phyloP scores from a whole-genome alignment of 2,888 invertebrate species.

The Lysandra coridon region DNA sequence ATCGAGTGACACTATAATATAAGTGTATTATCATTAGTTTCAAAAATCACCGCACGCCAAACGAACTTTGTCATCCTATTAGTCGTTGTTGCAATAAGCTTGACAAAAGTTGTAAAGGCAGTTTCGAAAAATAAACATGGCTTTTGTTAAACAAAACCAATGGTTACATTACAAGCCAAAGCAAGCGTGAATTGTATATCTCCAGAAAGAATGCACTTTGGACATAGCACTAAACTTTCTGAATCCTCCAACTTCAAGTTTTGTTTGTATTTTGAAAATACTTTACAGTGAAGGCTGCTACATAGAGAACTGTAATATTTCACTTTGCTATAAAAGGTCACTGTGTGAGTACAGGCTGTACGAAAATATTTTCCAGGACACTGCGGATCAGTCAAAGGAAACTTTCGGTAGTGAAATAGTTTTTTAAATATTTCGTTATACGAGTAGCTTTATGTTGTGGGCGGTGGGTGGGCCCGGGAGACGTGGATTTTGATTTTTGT shows the following conservation, averaged over 20 bases:
- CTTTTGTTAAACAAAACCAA: background rate
- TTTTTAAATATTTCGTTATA: slow-evolving; percentile 64
- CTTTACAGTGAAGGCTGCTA: background rate
- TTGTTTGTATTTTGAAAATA: background rate
- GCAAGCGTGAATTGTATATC: background rate
- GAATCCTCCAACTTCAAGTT: background rate
- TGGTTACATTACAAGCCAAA: background rate
- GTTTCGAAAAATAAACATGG: background rate
- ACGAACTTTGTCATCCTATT: too few species aligned
- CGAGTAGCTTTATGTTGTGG: slow-evolving; percentile 61
- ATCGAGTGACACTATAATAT: too few species aligned
- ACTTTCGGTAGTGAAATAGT: slow-evolving; percentile 78
- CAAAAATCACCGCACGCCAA: too few species aligned
- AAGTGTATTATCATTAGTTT: too few species aligned
- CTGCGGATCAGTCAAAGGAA: slow-evolving; percentile 64
- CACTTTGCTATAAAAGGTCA: background rate
- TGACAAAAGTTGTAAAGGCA: background rate
- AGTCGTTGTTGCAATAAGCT: too few species aligned
- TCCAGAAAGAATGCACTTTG: background rate
- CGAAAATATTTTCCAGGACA: slow-evolving; percentile 57
- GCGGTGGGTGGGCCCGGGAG: slow-evolving; percentile 50
- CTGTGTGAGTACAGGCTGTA: slow-evolving; percentile 33
- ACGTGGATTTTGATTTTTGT: slow-evolving; percentile 57
- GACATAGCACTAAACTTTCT: background rate
- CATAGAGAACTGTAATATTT: background rate